phyloP scores from a whole-genome alignment of 2,888 invertebrate species.

The Escarpia spicata region DNA sequence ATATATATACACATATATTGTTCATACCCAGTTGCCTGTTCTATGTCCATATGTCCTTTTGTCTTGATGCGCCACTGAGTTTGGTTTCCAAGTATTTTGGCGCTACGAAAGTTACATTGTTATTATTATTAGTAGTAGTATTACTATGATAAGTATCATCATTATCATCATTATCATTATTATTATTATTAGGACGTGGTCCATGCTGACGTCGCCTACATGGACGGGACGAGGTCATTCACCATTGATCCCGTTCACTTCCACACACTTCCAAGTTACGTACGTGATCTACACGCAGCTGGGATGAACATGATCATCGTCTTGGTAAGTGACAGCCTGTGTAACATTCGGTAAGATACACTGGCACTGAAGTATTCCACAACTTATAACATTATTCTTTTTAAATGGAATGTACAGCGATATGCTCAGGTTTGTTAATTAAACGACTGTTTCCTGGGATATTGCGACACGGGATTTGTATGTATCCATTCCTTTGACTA shows the following conservation, averaged over 20 bases:
- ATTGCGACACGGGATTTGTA: no score
- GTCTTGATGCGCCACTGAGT: no score
- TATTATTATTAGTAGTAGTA: no score
- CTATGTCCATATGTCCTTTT: not conserved
- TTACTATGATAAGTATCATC: no score
- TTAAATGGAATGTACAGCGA: no score
- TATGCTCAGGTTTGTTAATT: no score
- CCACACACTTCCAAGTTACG: conserved; percentile 50
- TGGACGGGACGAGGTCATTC: conserved; percentile 54
- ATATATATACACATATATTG: no score
- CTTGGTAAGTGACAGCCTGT: conserved; percentile 44
- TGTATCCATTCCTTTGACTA: no score
- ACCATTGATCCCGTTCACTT: conserved; percentile 51
- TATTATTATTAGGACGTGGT: conserved; percentile 51
- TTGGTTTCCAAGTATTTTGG: no score
- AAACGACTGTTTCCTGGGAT: no score
- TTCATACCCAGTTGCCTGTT: not conserved
- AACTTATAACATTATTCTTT: not conserved
- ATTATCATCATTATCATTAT: no score
- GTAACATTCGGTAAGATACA: not conserved
- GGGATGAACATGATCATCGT: conserved; percentile 57
- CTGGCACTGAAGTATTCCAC: not conserved
- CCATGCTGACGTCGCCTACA: conserved; percentile 61
- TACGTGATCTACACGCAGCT: conserved; percentile 49
- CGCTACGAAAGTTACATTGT: no score